Conservation (phyloP, 1,140 invertebrate species). For the Drosophila kepulauana region DNA sequence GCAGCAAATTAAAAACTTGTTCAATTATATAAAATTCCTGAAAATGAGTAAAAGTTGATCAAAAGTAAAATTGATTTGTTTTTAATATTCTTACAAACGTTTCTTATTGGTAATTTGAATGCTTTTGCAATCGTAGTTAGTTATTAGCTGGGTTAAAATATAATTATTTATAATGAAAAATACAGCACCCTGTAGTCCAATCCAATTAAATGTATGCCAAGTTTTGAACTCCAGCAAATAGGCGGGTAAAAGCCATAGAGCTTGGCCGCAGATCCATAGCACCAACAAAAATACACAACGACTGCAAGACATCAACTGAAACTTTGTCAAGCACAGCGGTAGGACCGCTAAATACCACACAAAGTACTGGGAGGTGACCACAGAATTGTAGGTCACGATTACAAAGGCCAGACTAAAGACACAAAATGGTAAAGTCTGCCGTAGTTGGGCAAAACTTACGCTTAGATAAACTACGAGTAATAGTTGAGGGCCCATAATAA, state of each 20-base stretch:
- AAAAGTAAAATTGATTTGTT: background rate
- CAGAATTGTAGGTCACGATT: constrained; percentile 98
- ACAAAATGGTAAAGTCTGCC: constrained; percentile 92
- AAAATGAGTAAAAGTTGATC: constrained; percentile 23
- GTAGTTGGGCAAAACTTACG: constrained; percentile 88
- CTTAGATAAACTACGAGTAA: constrained; percentile 90
- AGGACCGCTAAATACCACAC: constrained; percentile 97
- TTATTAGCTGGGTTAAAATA: constrained; percentile 89
- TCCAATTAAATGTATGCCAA: constrained; percentile 91
- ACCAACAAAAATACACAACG: constrained; percentile 85
- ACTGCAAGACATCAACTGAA: constrained; percentile 86
- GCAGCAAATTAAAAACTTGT: constrained; percentile 20
- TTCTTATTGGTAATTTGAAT: constrained; percentile 71
- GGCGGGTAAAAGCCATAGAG: constrained; percentile 94
- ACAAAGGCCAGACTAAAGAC: constrained; percentile 94
- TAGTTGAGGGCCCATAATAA: constrained; percentile 91
- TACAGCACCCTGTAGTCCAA: constrained; percentile 91
- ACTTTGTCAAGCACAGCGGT: constrained; percentile 90
- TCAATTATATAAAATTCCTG: constrained; percentile 47
- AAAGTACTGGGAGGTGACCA: constrained; percentile 99
- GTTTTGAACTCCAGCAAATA: constrained; percentile 96
- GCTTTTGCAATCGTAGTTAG: constrained; percentile 85
- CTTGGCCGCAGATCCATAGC: constrained; percentile 93
- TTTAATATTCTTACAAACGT: constrained; percentile 45
- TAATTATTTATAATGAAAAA: constrained; percentile 93